Base-by-base conservation (phyloP, 2,888 invertebrate genomes). In the Parascotia fuliginaria region DNA sequence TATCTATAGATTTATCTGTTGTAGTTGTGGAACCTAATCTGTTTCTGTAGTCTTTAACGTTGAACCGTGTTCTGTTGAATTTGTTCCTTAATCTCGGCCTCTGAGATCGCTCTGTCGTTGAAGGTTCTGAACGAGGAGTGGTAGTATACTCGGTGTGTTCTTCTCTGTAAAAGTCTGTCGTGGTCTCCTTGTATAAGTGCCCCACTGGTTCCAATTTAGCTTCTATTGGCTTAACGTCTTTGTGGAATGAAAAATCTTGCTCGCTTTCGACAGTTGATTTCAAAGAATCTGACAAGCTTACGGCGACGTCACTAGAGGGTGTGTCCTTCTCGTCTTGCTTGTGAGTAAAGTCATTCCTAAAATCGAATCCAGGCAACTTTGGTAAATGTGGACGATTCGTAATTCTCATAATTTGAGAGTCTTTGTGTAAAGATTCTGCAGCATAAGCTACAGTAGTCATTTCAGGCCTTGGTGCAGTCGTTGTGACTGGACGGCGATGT, bases 41-140 rank as follows among this genome's bases (percentile, higher is more conserved):
- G 63, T 93, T 95, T 72, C 94, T 94, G 76, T 96, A 96, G 60
- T 96, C 96, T 80, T 96, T 96, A 2, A 96, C 94, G 73, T 96
- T 96, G 77, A 96, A 96, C 59, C 95, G 89, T 0, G 96, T 96
- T 42, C 96, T 87, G 40, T 94, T 95, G 55, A 91, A 94, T 77
- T 94, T 95, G 65, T 87, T 93, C 54, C 89, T 93, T 27, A 79
- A 75, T 75, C 85, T 85, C 7, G 86, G 88, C 42, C 89, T 77
- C 48, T 79, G 81, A 37, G 78, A 58, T 71, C 83, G 85, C 2
- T 74, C 74, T 11, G 76, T 69, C 36, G 73, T 74, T 5, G 84
- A 79, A 9, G 77, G 77, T 52, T 92, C 89, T 5, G 75, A 64
- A 33, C 83, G 82, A 28, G 73, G 65, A 6, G 83, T 74, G 1